These are phyloP conservation scores for Heliothis virescens DNA, from an alignment of 1,140 invertebrate genomes.

Conservation along the genomic window DNA sequence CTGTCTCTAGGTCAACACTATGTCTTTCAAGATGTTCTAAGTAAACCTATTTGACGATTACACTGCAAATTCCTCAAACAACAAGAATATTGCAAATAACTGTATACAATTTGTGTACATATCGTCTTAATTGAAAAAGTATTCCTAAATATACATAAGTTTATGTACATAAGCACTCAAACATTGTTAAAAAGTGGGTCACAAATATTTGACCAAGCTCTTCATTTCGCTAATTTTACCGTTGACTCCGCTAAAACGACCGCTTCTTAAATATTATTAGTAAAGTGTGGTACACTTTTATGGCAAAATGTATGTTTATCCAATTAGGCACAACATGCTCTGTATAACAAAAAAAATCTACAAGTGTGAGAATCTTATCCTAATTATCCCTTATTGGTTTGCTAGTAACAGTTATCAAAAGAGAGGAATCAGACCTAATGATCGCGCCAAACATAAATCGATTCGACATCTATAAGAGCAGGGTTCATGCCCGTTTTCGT, in stretches of 20 bases:
- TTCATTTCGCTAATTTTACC: constrained; percentile 46
- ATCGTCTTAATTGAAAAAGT: constrained; percentile 42
- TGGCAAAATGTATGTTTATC: background rate
- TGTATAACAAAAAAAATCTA: too few species aligned
- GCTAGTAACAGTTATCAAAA: too few species aligned
- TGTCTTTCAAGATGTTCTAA: background rate
- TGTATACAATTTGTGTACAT: constrained; percentile 22
- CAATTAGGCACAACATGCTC: too few species aligned
- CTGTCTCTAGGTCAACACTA: background rate
- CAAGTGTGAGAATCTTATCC: too few species aligned
- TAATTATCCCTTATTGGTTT: too few species aligned
- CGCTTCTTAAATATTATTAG: background rate
- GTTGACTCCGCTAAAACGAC: background rate
- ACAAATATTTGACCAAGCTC: constrained; percentile 49
- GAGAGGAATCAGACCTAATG: too few species aligned
- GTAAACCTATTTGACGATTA: constrained; percentile 11
- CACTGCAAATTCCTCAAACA: constrained; percentile 8
- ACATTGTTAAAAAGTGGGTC: constrained; percentile 37
- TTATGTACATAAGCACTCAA: constrained; percentile 37
- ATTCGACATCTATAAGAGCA: too few species aligned
- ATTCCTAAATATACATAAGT: constrained; percentile 28
- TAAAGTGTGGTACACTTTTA: background rate
- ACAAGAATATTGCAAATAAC: constrained; percentile 17
- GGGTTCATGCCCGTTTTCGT: background rate
- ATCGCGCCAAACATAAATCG: too few species aligned